Base-by-base conservation (phyloP, 2,113 vertebrate species). In the Pyxicephalus adspersus region DNA sequence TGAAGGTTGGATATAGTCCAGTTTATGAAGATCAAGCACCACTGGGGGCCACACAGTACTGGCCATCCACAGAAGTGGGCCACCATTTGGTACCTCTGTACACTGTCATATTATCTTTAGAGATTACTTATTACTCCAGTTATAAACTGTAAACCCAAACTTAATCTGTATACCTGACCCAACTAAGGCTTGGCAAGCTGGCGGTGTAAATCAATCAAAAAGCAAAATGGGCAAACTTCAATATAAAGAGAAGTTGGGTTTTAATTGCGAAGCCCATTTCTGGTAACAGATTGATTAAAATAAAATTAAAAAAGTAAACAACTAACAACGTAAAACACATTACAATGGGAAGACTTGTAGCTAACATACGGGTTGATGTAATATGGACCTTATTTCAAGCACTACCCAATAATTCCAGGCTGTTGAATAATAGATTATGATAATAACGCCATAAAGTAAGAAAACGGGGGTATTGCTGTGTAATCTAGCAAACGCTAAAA, bases 361-460 rank as follows among this genome's bases (percentile, higher is more conserved):
- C 67, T 83, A 80, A 76, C 86, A 85, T 83, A 76, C 74, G 81
- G 86, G 61, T 87, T 86, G 75, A 85, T 65, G 83, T 79, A 66
- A 67, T 90, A 86, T 83, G 38, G 90, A 85, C 34, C 86, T 19
- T 84, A 61, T 88, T 80, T 76, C 85, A 88, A 83, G 84, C 67
- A 86, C 80, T 88, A 90, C 71, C 84, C 88, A 90, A 89, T 91
- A 92, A 88, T 90, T 91, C 87, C 83, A 84, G 86, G 80, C 73
- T 74, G 70, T 82, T 70, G 18, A 84, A 57, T 90, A 85, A 89
- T 20, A 19, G 76, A 90, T 87, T 86, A 88, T 85, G 85, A 87
- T 88, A 55, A 81, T 58, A 84, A 85, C 52, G 88, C 65, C 66
- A 85, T 84, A 86, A 89, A 85, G 76, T 31, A 88, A 74, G 74